These are phyloP conservation scores for Petrosia ficiformis DNA, from an alignment of 37 sponge, comb jelly and placozoan genomes.

Conservation along the genomic window DNA sequence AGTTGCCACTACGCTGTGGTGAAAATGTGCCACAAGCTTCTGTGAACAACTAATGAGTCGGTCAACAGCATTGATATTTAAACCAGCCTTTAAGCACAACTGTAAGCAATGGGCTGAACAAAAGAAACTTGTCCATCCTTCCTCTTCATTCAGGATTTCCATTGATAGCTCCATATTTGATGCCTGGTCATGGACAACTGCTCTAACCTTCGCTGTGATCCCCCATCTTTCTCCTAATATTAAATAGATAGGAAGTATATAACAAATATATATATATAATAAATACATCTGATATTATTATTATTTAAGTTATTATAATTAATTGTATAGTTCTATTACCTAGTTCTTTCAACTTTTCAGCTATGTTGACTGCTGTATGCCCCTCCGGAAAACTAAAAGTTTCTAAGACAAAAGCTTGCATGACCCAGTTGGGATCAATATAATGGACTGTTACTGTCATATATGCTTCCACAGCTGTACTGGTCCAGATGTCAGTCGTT, in stretches of 20 bases:
- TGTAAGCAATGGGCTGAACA: slow-evolving; percentile 13
- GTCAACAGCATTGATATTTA: background rate
- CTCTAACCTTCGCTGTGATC: slow-evolving; percentile 12
- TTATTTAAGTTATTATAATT: too few relatives aligned
- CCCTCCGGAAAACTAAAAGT: slow-evolving; percentile 9
- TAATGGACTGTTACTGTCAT: slow-evolving; percentile 17
- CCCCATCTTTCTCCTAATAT: too few relatives aligned
- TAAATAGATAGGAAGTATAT: too few relatives aligned
- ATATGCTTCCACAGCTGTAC: slow-evolving; percentile 17
- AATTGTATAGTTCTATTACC: too few relatives aligned
- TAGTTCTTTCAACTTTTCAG: slow-evolving; percentile 12
- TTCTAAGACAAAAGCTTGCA: background rate
- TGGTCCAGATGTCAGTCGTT: slow-evolving; percentile 20
- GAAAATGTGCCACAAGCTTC: slow-evolving; percentile 8
- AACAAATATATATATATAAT: too few relatives aligned
- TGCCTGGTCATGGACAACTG: slow-evolving; percentile 13
- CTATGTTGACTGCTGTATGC: slow-evolving; percentile 28
- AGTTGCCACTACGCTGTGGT: too few relatives aligned
- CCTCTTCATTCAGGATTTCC: background rate
- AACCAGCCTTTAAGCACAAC: slow-evolving; percentile 5
- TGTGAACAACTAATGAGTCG: background rate
- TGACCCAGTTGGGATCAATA: slow-evolving; percentile 1
- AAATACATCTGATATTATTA: too few relatives aligned
- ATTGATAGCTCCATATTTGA: background rate
- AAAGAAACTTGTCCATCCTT: background rate